A percentile compares a stretch with the other conserved stretches of the same genome.
phyloP scores from a whole-genome alignment of 37 sponge, comb jelly and placozoan genomes.

The Amphimedon queenslandica region DNA sequence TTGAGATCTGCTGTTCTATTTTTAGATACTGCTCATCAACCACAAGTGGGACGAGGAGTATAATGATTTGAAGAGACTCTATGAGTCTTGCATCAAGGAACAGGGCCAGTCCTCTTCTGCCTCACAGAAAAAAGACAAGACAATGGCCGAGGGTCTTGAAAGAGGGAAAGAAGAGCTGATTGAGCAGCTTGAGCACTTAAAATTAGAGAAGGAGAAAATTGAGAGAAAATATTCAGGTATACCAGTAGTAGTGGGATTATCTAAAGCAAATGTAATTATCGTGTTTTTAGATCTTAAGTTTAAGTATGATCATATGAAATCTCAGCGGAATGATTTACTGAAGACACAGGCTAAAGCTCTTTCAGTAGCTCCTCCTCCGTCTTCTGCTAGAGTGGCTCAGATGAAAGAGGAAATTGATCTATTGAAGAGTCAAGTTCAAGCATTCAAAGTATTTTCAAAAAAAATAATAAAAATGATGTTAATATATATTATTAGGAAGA shows the following conservation, averaged over 20 bases:
- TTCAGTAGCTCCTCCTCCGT: background rate
- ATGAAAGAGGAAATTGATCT: slow-evolving; percentile 27
- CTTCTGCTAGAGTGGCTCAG: slow-evolving; percentile 11
- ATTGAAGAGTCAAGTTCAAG: slow-evolving; percentile 34
- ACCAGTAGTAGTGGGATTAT: background rate
- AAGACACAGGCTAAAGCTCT: slow-evolving; percentile 15
- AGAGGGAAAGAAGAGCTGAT: background rate
- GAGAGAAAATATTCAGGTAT: background rate
- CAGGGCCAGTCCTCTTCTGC: too few relatives aligned
- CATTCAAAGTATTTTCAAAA: background rate
- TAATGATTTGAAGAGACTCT: slow-evolving; percentile 26
- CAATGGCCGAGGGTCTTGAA: background rate
- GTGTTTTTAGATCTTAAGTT: background rate
- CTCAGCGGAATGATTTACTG: background rate
- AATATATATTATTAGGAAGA: slow-evolving; percentile 29
- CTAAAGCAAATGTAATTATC: background rate
- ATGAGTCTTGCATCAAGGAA: slow-evolving; percentile 20
- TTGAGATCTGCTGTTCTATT: background rate
- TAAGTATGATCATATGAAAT: background rate
- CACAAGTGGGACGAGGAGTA: slow-evolving; percentile 57
- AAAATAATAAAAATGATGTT: background rate
- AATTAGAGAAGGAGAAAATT: background rate
- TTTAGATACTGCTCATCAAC: slow-evolving; percentile 50
- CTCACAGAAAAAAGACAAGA: too few relatives aligned
- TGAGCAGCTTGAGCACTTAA: background rate